A percentile compares a stretch with the other conserved stretches of the same genome.
Conservation (phyloP, 2,888 invertebrate genomes). For the Latrodectus hesperus region DNA sequence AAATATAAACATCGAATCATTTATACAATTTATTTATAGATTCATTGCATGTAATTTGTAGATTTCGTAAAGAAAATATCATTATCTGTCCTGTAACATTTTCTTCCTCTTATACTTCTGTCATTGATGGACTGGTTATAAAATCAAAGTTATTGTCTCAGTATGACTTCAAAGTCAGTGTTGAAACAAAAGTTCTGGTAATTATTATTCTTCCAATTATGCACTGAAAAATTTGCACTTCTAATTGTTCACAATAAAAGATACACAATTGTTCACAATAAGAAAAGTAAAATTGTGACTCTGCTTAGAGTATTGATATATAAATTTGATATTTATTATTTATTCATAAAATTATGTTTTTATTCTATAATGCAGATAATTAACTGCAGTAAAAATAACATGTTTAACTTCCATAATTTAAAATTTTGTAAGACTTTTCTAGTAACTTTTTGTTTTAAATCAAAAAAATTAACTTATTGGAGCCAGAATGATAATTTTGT, state of each 20-base stretch:
- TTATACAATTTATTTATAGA: background rate
- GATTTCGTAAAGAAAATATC: slow-evolving; percentile 50
- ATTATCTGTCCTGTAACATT: slow-evolving; percentile 33
- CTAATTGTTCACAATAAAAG: background rate
- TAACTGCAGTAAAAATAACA: no score
- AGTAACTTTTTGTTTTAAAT: no score
- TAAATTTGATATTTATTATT: no score
- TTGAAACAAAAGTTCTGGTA: slow-evolving; percentile 43
- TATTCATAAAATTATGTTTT: background rate
- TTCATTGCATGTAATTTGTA: slow-evolving; percentile 32
- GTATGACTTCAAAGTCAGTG: slow-evolving; percentile 8
- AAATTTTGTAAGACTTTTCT: no score
- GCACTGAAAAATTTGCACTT: slow-evolving; percentile 23
- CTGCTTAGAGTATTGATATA: no score
- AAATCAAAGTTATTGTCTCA: slow-evolving; percentile 34
- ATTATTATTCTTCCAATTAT: slow-evolving; percentile 30
- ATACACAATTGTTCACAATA: no score
- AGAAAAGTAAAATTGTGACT: background rate
- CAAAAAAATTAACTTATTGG: no score
- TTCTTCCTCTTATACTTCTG: slow-evolving; percentile 44
- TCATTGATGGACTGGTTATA: slow-evolving; percentile 53
- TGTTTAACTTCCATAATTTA: no score
- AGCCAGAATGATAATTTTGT: no score
- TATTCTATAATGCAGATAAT: background rate
- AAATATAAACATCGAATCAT: background rate